These are phyloP conservation scores for Boloria euphrosyne DNA, from an alignment of 2,888 invertebrate species.

Conservation along the genomic window DNA sequence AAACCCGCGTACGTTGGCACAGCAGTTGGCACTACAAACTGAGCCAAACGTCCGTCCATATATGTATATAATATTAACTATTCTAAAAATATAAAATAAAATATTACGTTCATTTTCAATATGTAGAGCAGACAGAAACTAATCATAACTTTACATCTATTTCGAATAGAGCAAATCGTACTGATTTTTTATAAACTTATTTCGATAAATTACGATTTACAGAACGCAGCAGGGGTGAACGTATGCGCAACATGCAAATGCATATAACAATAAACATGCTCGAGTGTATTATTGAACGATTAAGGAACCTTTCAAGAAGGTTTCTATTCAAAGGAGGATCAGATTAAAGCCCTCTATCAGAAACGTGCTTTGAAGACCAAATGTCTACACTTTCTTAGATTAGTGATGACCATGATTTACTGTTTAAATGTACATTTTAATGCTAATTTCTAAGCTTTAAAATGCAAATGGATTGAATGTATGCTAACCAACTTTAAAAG, in stretches of 20 bases:
- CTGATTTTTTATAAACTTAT: constrained; percentile 16
- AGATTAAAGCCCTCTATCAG: constrained; percentile 76
- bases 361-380: constrained; percentile 72
- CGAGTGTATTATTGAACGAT: constrained; percentile 73
- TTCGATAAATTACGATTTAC: constrained; percentile 30
- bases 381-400: constrained; percentile 71
- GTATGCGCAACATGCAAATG: constrained; percentile 41
- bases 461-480: not conserved
- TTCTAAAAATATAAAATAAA: too few relatives aligned
- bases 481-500: too few relatives aligned
- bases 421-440: not conserved
- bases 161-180: constrained; percentile 19
- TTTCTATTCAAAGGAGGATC: constrained; percentile 53
- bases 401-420: constrained; percentile 53
- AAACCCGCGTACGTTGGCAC: too few relatives aligned
- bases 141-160: constrained; percentile 26
- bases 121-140: constrained; percentile 24
- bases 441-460: not conserved
- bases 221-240: constrained; percentile 29
- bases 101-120: not conserved
- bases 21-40: too few relatives aligned
- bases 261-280: constrained; percentile 56
- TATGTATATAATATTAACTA: too few relatives aligned
- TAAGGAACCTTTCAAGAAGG: constrained; percentile 57
- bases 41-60: too few relatives aligned